Evolutionary conservation across 2,797 vertebrate species (phyloP).

Genomic region (Bryconaethiops microstoma): DNA sequence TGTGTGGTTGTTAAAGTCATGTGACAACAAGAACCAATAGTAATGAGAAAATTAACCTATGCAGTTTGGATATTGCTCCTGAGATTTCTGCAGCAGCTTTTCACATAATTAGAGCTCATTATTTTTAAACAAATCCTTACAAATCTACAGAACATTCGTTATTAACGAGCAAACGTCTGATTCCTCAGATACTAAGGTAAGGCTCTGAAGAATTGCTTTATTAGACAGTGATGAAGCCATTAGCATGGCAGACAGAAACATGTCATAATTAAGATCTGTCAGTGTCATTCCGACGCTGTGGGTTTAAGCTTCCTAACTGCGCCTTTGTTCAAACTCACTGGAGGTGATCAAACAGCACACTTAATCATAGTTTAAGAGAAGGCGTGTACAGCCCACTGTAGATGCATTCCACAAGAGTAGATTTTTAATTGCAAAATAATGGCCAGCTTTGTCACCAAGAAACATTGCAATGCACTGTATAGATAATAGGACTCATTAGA

Average conservation of each 20-base stretch:
- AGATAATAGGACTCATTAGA: constrained; percentile 11
- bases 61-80: constrained; percentile 10
- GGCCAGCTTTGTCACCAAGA: constrained; percentile 14
- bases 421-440: constrained; percentile 35
- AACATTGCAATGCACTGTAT: constrained; percentile 2
- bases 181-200: constrained; percentile 39
- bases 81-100: constrained; percentile 20
- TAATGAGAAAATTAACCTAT: constrained; percentile 4
- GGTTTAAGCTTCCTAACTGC: constrained; percentile 28
- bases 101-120: constrained; percentile 23
- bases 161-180: constrained; percentile 32
- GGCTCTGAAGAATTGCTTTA: constrained; percentile 38
- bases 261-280: constrained; percentile 47
- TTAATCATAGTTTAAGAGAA: constrained; percentile 25
- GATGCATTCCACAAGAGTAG: constrained; percentile 19
- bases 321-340: constrained; percentile 24
- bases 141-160: constrained; percentile 10
- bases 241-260: constrained; percentile 39
- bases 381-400: not conserved
- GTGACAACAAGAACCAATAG: not conserved
- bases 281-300: constrained; percentile 34
- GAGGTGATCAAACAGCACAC: constrained; percentile 31
- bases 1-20: not conserved
- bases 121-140: constrained; percentile 19
- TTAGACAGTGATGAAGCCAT: constrained; percentile 48